Evolutionary conservation across 2,888 invertebrate species (phyloP), one percentile per base, ranked within the genome.

Genomic region (Pegoplata infirma): DNA sequence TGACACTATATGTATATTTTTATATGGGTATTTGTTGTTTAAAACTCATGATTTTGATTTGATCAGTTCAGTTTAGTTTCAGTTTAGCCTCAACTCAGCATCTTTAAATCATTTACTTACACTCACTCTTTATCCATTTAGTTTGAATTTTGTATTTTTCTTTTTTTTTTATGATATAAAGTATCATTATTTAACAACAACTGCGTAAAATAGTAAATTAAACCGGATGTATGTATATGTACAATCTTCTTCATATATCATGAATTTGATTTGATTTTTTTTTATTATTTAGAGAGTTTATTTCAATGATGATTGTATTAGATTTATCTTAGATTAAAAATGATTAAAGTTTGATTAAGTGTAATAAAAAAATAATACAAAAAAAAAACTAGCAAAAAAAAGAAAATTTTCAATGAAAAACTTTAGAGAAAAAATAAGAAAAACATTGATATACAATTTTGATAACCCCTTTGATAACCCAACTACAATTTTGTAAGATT

Each of bases 221-320:
- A 82, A 82, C 83, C 83, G 83, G 83, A 83, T 83, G 82, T 77
- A 73, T 81, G 78, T 78, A 74, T 71, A 81, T 49, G 16, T 71
- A 58, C 25, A 53, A 75, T 69, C 64, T 61, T 32, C 64, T 28
- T 56, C 61, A 75, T 68, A 47, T 67, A 68, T 51, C 53, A 64
- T 73, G 64, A 55, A 25, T 25, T 67, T 19, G 46, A 51, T 53
- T 63, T 56, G 36, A 14, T 69, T 51, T 53, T 73, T 14, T 12
- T 72, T 25, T 36, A 64, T 14, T 55, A 21, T 32, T 49, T 63
- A 59, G 47, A 66, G 55, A 61, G 64, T 67, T 67, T 59, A 56
- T 67, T 72, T 73, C 67, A 72, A 72, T 63, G 66, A 53, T 71
- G 56, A 56, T 76, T 28, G 63, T 47, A 53, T 77, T 71, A 67